A percentile compares a stretch with the other conserved stretches of the same genome.
These are phyloP conservation scores for Turritopsis dohrnii DNA, from an alignment of 30 jellyfish, hydroid and myxozoan species.

Conservation along the genomic window DNA sequence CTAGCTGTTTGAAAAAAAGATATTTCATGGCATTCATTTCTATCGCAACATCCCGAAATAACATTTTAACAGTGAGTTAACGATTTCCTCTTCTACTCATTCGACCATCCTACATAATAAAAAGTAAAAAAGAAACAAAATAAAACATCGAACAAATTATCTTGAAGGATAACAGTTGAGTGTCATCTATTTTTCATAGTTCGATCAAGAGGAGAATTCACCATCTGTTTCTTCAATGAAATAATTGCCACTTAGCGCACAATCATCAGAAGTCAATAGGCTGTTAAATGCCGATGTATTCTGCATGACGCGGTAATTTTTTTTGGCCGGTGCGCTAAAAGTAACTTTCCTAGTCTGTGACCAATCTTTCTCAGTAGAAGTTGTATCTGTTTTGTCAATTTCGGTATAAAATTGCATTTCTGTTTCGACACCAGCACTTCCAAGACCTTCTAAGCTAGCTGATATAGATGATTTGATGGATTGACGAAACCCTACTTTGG, in stretches of 20 bases:
- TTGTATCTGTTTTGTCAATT: background rate
- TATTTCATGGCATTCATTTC: too few relatives aligned
- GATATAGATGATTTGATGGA: background rate
- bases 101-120: too few relatives aligned
- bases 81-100: too few relatives aligned
- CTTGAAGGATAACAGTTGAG: too few relatives aligned
- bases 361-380: background rate
- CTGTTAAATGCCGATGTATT: background rate
- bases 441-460: background rate
- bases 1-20: too few relatives aligned
- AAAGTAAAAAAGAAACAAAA: too few relatives aligned
- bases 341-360: background rate
- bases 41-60: too few relatives aligned
- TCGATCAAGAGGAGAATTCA: too few relatives aligned
- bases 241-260: background rate
- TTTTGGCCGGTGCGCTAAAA: slow-evolving; percentile 1
- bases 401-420: background rate
- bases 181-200: too few relatives aligned
- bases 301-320: slow-evolving; percentile 2
- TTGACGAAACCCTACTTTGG: background rate
- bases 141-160: too few relatives aligned
- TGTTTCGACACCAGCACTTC: background rate
- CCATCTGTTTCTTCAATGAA: background rate
- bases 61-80: too few relatives aligned
- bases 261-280: background rate